phyloP scores from a whole-genome alignment of 2,888 invertebrate species.

The Bursaphelenchus okinawaensis region DNA sequence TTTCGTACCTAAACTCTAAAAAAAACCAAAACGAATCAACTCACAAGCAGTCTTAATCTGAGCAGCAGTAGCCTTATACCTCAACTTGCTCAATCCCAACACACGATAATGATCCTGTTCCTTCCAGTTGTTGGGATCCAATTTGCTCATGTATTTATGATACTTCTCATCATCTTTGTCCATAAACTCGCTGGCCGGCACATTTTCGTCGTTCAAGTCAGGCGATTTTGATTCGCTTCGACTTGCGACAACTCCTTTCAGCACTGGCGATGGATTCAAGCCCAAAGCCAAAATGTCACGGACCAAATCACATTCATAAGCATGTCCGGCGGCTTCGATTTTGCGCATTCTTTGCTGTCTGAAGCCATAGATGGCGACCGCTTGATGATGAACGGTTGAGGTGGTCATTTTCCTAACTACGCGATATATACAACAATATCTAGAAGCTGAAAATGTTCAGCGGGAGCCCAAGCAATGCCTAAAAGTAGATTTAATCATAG shows the following conservation, averaged over 20 bases:
- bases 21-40: conserved; percentile 47
- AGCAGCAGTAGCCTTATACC: conserved; percentile 81
- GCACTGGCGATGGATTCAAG: conserved; percentile 37
- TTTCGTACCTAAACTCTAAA: neutral
- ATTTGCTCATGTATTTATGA: conserved; percentile 42
- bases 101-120: conserved; percentile 95
- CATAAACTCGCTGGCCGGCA: conserved; percentile 21
- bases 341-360: conserved; percentile 16
- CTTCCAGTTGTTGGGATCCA: conserved; percentile 58
- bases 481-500: too few species aligned
- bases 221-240: conserved; percentile 1
- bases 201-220: neutral
- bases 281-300: conserved; percentile 42
- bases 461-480: neutral
- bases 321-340: conserved; percentile 45
- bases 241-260: neutral
- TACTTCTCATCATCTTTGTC: conserved; percentile 53
- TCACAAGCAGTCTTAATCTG: conserved; percentile 89
- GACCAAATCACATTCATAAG: conserved; percentile 39
- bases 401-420: neutral
- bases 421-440: too few species aligned
- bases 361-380: conserved; percentile 45
- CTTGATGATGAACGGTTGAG: neutral
- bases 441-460: neutral
- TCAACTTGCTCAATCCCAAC: conserved; percentile 76